Base-by-base conservation (phyloP, 2,113 vertebrate species). In the Cercocebus atys region DNA sequence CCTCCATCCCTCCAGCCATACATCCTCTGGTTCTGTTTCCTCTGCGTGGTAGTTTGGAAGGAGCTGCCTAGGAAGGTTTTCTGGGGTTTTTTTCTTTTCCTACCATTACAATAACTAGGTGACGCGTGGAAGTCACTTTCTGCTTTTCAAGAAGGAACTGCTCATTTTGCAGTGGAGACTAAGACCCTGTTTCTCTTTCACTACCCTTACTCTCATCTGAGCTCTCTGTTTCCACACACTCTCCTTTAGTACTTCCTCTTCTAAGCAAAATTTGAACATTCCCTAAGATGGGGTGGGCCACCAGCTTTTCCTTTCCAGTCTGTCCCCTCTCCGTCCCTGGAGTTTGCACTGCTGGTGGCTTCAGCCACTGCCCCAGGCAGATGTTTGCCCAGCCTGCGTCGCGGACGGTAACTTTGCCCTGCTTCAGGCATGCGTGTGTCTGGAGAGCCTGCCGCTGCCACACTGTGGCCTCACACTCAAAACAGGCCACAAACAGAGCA, bases 271-370 rank as follows among this genome's bases (percentile, higher is more conserved):
- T 16, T 1, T 5, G 27, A 47, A 13, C 22, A 2, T 57, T 32
- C 50, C 52, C 83, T 3, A 3, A 13, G 23, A 5, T 2, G 0
- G 7, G 22, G 30, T 3, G 0, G 3, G 70, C 22, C 2, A 27
- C 75, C 3, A 0, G 25, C 57, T 35, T 30, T 59, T 35, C 25
- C 70, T 50, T 25, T 47, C 16, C 17, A 40, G 14, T 59, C 25
- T 13, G 11, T n/a, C 23, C 35, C 9, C 52, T 75, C 3, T 10
- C 38, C 66, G 25, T 76, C 1, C 10, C 11, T 7, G 1, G 38
- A 47, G n/a, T 35, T 86, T 12, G 8, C 52, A 23, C 43, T 6
- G 0, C 43, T 8, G 78, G 23, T n/a, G 47, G 40, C 25, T 1
- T 7, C 16, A 0, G 2, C 95, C 5, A 22, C 78, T 0, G 0